Percentiles rank a stretch among this genome's conserved stretches.
Conservation (phyloP, 2,113 vertebrate genomes). For the Sebastes schlegelii region DNA sequence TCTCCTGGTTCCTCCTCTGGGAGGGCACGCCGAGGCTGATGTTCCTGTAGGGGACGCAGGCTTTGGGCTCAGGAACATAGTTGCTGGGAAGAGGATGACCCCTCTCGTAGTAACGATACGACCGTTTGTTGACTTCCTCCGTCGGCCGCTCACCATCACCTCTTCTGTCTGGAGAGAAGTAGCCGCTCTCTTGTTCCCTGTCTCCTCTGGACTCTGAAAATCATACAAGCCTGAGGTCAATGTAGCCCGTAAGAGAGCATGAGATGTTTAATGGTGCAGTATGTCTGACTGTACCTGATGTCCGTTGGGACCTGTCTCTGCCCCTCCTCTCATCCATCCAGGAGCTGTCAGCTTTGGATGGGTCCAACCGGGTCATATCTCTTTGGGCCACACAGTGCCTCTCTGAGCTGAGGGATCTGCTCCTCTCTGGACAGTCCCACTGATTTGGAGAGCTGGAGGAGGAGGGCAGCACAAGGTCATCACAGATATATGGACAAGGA, state of each 20-base stretch:
- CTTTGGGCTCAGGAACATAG: conserved; percentile 82
- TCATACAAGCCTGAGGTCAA: conserved; percentile 28
- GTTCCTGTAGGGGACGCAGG: conserved; percentile 83
- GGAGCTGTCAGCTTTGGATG: conserved; percentile 61
- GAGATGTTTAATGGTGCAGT: not conserved
- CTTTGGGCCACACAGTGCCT: conserved; percentile 19
- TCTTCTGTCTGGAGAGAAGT: conserved; percentile 78
- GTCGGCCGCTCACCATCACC: conserved; percentile 47
- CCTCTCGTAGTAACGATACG: conserved; percentile 74
- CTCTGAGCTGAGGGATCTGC: conserved; percentile 53
- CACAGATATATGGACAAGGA: not conserved
- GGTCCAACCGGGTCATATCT: conserved; percentile 81
- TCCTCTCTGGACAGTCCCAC: conserved; percentile 37
- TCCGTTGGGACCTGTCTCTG: conserved; percentile 68
- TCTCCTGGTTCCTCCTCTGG: conserved; percentile 76
- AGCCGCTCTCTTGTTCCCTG: conserved; percentile 74
- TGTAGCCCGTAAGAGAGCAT: not conserved
- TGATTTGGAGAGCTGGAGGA: conserved; percentile 57
- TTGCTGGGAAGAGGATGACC: conserved; percentile 83
- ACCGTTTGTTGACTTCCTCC: conserved; percentile 61
- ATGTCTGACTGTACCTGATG: conserved; percentile 71
- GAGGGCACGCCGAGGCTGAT: conserved; percentile 84
- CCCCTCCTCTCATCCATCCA: conserved; percentile 79
- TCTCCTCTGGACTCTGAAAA: conserved; percentile 74
- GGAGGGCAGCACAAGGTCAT: conserved; percentile 9